These are phyloP conservation scores for Drosophila acutilabella DNA, from an alignment of 2,888 invertebrate species.

Conservation along the genomic window DNA sequence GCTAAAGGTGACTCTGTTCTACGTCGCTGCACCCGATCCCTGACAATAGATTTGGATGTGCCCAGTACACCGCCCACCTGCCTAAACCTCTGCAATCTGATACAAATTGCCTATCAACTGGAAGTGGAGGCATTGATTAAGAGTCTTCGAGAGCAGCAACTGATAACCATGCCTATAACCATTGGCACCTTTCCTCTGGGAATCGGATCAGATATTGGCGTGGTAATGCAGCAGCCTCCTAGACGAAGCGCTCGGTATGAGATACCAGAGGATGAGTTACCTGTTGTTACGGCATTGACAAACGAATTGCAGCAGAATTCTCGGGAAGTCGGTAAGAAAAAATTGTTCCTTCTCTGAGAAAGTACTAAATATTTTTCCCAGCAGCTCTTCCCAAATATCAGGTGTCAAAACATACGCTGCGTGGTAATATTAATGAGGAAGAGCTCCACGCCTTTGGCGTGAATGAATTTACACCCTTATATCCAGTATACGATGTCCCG, in stretches of 20 bases:
- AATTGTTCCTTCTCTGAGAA: neutral
- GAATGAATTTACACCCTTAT: conserved; percentile 82
- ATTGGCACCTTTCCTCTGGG: conserved; percentile 83
- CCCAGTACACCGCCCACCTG: conserved; percentile 84
- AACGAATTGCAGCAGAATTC: conserved; percentile 36
- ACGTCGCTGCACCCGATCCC: conserved; percentile 67
- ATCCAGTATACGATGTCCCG: conserved; percentile 82
- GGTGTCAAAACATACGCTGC: conserved; percentile 79
- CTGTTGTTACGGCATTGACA: conserved; percentile 52
- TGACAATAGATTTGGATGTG: conserved; percentile 71
- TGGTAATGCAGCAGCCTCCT: conserved; percentile 68
- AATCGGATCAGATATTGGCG: conserved; percentile 22
- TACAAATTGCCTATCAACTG: conserved; percentile 82
- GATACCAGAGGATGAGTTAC: conserved; percentile 49
- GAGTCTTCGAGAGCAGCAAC: conserved; percentile 71
- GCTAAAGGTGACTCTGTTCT: conserved; percentile 73
- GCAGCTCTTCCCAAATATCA: conserved; percentile 82
- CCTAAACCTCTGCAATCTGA: conserved; percentile 72
- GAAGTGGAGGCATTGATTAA: conserved; percentile 77
- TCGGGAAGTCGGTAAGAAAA: conserved; percentile 40
- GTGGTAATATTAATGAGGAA: conserved; percentile 78
- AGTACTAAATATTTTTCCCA: too few species aligned
- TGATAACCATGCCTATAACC: conserved; percentile 81
- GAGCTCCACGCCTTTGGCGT: conserved; percentile 74
- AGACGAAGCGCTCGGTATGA: conserved; percentile 66